Percentiles rank a stretch among this genome's conserved stretches.
phyloP scores from a whole-genome alignment of 2,888 invertebrate species.

The Dromius quadrimaculatus region DNA sequence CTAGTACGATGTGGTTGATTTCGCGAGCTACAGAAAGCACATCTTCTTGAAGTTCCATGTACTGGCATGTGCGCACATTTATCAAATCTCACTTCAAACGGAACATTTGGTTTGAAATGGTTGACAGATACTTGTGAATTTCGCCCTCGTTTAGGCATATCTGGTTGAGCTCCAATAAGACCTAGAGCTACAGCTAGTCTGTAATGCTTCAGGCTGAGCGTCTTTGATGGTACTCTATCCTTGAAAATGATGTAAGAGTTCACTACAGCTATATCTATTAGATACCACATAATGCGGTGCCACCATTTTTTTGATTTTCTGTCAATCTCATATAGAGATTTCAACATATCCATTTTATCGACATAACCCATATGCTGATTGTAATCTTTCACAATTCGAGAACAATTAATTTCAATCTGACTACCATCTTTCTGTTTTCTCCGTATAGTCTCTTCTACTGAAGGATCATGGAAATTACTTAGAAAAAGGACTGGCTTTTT shows the following conservation, averaged over 20 bases:
- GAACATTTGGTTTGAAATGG: conserved; percentile 53
- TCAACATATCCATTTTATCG: conserved; percentile 60
- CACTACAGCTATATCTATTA: conserved; percentile 57
- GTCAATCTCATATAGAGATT: conserved; percentile 58
- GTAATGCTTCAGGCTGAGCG: conserved; percentile 53
- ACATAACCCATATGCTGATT: conserved; percentile 60
- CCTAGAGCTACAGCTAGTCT: conserved; percentile 49
- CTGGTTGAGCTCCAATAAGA: conserved; percentile 30
- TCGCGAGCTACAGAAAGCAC: conserved; percentile 43
- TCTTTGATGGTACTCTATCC: conserved; percentile 3
- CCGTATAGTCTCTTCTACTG: conserved; percentile 47
- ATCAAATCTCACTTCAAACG: conserved; percentile 53
- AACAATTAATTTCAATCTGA: conserved; percentile 55
- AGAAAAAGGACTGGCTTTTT: conserved; percentile 10
- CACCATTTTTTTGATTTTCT: conserved; percentile 61
- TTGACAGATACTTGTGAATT: neutral
- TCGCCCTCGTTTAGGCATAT: neutral
- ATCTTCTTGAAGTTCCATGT: conserved; percentile 52
- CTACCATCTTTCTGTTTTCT: conserved; percentile 56
- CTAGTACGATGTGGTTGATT: neutral
- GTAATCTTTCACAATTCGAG: conserved; percentile 57
- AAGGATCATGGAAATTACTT: no score
- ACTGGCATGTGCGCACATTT: conserved; percentile 55
- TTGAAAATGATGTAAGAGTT: conserved; percentile 55
- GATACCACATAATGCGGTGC: conserved; percentile 58